Base-by-base conservation (phyloP, 2,113 vertebrate genomes). In the Alethe castanea region DNA sequence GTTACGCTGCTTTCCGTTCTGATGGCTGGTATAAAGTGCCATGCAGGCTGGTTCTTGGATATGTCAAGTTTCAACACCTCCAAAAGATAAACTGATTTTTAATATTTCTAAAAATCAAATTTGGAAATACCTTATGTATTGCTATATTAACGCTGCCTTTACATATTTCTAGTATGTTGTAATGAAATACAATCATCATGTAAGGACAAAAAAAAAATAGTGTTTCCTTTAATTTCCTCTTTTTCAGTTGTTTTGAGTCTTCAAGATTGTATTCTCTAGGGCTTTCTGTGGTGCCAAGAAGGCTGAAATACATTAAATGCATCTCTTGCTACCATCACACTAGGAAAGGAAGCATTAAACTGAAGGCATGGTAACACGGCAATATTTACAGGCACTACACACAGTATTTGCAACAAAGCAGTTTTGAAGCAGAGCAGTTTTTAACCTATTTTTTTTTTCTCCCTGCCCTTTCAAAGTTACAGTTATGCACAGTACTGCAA, bases 1-100 rank as follows among this genome's bases (percentile, higher is more conserved):
- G 0, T 47, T 35, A 6, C 0, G 1, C 12, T 44, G 24, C 31
- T 50, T 76, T 42, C 23, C 23, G 15, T 53, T 33, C 26, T 8
- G 25, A 26, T 53, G 24, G 42, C 29, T 57, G 29, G 14, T 20
- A 11, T 35, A 15, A 54, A 50, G 22, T n/a, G 28, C 31, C 13
- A 9, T 15, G 18, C 26, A 56, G 54, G 5, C 16, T 19, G 7
- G 20, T 54, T 35, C 7, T 25, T 53, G 8, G 12, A 6, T 29
- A 6, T 26, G 31, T 2, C 14, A 31, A 44, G 3, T 64, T 72
- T 50, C 38, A 56, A 25, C 17, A 44, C 1, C 6, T 24, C 19
- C 20, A 16, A 35, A 85, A 61, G 35, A 25, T 6, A 53, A 81
- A 40, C 10, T 8, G 8, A 17, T 53, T 83, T 60, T 69, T 44